A percentile compares a stretch with the other conserved stretches of the same genome.
Conservation (phyloP, 1,140 invertebrate genomes). For the Zaprionus nigranus region DNA sequence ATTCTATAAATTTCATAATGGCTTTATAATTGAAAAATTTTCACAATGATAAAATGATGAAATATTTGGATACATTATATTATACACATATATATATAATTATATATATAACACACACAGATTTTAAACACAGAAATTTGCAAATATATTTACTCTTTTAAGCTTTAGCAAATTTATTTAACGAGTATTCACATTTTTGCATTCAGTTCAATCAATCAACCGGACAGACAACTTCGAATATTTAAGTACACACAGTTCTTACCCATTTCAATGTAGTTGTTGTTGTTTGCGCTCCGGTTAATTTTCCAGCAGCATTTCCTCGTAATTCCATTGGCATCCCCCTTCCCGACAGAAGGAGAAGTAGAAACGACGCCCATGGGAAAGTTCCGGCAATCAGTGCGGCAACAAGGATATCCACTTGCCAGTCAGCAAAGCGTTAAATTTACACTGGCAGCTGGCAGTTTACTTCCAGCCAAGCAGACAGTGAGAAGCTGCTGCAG, state of each 20-base stretch:
- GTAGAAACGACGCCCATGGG: not conserved
- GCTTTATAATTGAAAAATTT: not conserved
- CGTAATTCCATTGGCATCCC: conserved; percentile 65
- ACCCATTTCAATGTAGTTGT: not conserved
- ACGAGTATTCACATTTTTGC: conserved; percentile 2
- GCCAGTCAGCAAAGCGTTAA: conserved; percentile 58
- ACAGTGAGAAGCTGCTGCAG: conserved; percentile 9
- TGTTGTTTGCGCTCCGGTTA: conserved; percentile 44
- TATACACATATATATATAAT: too few relatives aligned
- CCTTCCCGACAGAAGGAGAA: not conserved
- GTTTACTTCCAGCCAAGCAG: conserved; percentile 10
- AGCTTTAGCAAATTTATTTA: not conserved
- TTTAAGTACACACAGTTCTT: conserved; percentile 10
- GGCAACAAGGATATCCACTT: conserved; percentile 55
- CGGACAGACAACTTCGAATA: conserved; percentile 2
- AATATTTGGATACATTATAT: not conserved
- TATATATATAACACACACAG: too few relatives aligned
- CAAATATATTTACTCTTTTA: not conserved
- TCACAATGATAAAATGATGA: not conserved
- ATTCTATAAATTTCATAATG: not conserved
- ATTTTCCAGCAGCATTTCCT: conserved; percentile 56
- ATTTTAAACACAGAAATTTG: not conserved
- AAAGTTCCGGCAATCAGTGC: conserved; percentile 39
- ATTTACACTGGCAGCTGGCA: conserved; percentile 41
- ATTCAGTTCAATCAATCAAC: conserved; percentile 20